Base-by-base conservation (phyloP, 2,888 invertebrate genomes). In the Neoscelio sp. region DNA sequence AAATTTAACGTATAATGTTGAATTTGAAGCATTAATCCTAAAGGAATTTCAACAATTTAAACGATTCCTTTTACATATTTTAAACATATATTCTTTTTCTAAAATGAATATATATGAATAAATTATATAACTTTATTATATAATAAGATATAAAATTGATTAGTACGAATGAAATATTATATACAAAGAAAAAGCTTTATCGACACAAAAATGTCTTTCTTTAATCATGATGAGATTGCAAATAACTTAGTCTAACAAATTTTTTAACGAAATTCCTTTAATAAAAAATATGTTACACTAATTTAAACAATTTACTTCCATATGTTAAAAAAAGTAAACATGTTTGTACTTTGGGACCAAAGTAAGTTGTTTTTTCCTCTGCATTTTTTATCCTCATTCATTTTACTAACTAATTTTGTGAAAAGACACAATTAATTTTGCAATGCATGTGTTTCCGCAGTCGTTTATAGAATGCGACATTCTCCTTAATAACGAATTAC, bases 91-190 rank as follows among this genome's bases (percentile, higher is more conserved):
- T 38, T 56, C 46, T 28, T 64, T 10, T 10, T 28, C 30, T 1
- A 40, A 42, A 54, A 44, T 10, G 54, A 30, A 40, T 7, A 35
- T 15, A 40, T 12, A 23, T 15, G 42, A 30, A 54, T 52, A 30
- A 20, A 67, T 67, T 33, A 67, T 33, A 38, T 38, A 67, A 67
- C 17, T n/a, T 15, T 6, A 40, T 67, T 67, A 44, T 33, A 30
- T 33, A 67, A 67, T 42, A 12, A 18, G 30, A 50, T 28, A 26
- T 18, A 52, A 35, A 48, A 64, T 64, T 64, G 38, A 64, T 28
- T 8, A 15, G 4, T 4, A 58, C 17, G 6, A 44, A 12, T 18
- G 10, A 23, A n/a, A 12, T 35, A 46, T 35, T 23, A 30, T 44
- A 17, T 26, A 20, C 46, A 13, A 3, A 52, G 30, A 52, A 52